Conservation (phyloP, 1,140 invertebrate genomes). For the Drosophila equinoxialis region DNA sequence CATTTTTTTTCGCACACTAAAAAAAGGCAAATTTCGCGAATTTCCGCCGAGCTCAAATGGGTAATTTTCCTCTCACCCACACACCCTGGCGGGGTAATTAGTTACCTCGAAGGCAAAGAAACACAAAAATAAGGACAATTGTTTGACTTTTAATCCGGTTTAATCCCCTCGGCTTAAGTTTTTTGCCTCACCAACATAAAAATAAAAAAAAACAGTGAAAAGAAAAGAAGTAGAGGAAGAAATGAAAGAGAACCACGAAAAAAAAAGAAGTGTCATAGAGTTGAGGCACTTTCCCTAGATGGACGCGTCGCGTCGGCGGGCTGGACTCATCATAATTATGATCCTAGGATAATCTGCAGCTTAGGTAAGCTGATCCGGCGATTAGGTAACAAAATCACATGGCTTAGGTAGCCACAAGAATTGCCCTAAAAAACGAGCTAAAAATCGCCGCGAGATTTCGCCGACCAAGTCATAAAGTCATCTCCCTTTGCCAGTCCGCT, state of each 20-base stretch:
- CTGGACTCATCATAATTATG: constrained; percentile 75
- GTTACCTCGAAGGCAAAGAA: constrained; percentile 62
- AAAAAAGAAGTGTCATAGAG: constrained; percentile 45
- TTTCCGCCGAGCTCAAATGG: constrained; percentile 71
- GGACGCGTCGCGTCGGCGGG: constrained; percentile 51
- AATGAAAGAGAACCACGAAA: constrained; percentile 1
- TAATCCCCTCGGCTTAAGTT: constrained; percentile 78
- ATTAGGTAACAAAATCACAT: constrained; percentile 76
- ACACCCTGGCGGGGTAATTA: constrained; percentile 55
- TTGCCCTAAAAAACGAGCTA: constrained; percentile 67
- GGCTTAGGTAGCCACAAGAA: constrained; percentile 78
- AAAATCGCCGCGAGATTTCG: constrained; percentile 10
- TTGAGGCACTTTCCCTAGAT: constrained; percentile 28
- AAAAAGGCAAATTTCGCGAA: constrained; percentile 67
- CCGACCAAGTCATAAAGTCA: constrained; percentile 58
- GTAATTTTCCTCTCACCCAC: constrained; percentile 57
- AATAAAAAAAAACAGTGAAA: constrained; percentile 3
- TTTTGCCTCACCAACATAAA: constrained; percentile 51
- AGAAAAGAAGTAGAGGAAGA: constrained; percentile 17
- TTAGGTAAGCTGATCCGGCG: constrained; percentile 77
- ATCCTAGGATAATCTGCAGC: constrained; percentile 80
- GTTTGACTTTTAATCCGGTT: constrained; percentile 78
- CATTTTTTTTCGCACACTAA: constrained; percentile 43
- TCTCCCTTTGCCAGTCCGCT: neutral
- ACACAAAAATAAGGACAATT: constrained; percentile 59